Evolutionary conservation across 2,797 vertebrate genomes (phyloP), one percentile per base, ranked within the genome.

Genomic region (Tokudaia muenninki): DNA sequence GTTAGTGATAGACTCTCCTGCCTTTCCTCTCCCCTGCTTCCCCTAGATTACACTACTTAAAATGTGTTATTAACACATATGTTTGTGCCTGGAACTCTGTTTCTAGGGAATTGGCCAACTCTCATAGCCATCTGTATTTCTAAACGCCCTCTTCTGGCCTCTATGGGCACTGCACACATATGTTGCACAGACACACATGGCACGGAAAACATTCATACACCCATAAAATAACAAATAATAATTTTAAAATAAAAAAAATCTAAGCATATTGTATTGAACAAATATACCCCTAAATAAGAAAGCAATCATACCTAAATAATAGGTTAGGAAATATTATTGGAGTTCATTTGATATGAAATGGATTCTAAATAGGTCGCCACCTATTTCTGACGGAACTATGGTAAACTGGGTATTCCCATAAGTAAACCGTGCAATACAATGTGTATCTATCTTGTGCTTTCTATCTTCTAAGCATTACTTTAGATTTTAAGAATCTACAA

Each of bases 331-430:
- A 91, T 78, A 61, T 12, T 96, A 41, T 82, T 16, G 6, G 70
- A 95, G 93, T 78, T 24, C 52, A 75, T 67, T 94, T 93, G 50
- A 50, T 34, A 50, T 70, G 8, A 87, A 90, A 93, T 92, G n/a
- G 5, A 72, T 37, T 83, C 14, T 80, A 87, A 90, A 34, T 84
- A n/a, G 31, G 2, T 65, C 55, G 11, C 52, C 41, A 78, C 78
- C 21, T 2, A 44, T 65, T 34, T 87, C 75, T 89, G 26, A 44
- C 87, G 34, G 31, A 72, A 14, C 29, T 34, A 37, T 65, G 82
- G 21, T 55, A 72, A 92, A 22, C 37, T 37, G 14, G 5, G 21
- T 26, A 57, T 34, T 67, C 34, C 31, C 13, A n/a, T 19, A 87
- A 79, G 44, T 44, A 79, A 67, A 4, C 26, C 17, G 31, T 86